Conservation (phyloP, 2,888 invertebrate genomes). For the Ernsta delagoae region DNA sequence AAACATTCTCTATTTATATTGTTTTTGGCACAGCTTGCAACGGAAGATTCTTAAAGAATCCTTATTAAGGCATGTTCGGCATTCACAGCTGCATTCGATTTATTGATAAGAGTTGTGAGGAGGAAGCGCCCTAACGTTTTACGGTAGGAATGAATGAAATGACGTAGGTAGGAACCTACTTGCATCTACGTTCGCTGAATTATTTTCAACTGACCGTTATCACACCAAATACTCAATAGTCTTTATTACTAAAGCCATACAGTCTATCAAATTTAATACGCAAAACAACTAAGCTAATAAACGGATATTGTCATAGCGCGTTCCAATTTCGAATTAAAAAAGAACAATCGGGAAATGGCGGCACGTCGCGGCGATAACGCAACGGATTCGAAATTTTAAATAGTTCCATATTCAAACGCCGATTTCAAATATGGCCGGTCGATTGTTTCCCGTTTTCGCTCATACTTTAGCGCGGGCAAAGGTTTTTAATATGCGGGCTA, state of each 20-base stretch:
- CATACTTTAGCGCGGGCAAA: slow-evolving; percentile 63
- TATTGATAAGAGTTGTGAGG: slow-evolving; percentile 17
- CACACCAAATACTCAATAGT: slow-evolving; percentile 5
- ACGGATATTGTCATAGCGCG: slow-evolving; percentile 45
- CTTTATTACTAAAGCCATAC: slow-evolving; percentile 16
- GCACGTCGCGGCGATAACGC: slow-evolving; percentile 81
- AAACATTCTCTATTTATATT: too few relatives aligned
- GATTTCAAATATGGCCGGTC: slow-evolving; percentile 79
- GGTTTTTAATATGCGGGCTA: slow-evolving; percentile 82
- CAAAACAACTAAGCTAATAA: slow-evolving; percentile 36
- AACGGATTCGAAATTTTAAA: slow-evolving; percentile 85
- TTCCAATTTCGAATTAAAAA: slow-evolving; percentile 55
- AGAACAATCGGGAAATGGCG: slow-evolving; percentile 80
- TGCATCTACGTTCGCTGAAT: slow-evolving; percentile 14
- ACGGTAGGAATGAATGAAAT: slow-evolving; percentile 31
- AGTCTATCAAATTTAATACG: slow-evolving; percentile 4
- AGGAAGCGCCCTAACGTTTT: slow-evolving; percentile 26
- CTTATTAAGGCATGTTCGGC: slow-evolving; percentile 5
- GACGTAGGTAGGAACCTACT: background rate
- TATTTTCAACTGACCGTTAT: slow-evolving; percentile 27
- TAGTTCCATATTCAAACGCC: slow-evolving; percentile 81
- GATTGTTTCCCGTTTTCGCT: slow-evolving; percentile 84
- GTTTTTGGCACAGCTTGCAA: background rate
- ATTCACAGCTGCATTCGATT: slow-evolving; percentile 9
- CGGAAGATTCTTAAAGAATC: slow-evolving; percentile 11